phyloP scores from a whole-genome alignment of 2,113 vertebrate species.

The Centrocercus urophasianus region DNA sequence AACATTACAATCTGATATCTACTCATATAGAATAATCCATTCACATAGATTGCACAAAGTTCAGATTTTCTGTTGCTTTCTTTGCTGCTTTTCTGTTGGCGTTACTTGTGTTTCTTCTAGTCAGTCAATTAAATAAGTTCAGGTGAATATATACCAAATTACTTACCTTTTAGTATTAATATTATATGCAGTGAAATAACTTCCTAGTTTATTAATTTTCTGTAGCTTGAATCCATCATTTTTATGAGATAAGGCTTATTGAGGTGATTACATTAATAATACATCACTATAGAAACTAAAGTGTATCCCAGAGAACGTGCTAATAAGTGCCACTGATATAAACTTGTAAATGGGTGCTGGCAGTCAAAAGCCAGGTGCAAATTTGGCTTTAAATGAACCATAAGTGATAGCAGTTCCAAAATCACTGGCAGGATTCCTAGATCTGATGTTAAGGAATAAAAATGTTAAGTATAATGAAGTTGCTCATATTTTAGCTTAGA shows the following conservation, averaged over 20 bases:
- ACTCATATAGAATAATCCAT: neutral
- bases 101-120: neutral
- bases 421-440: slow-evolving; percentile 50
- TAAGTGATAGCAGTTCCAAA: slow-evolving; percentile 17
- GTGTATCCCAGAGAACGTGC: slow-evolving; percentile 56
- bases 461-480: slow-evolving; percentile 27
- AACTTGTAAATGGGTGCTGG: slow-evolving; percentile 69
- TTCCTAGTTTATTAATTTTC: slow-evolving; percentile 46
- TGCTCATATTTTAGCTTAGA: slow-evolving; percentile 24
- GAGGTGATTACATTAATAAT: slow-evolving; percentile 82
- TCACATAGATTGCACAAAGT: neutral
- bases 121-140: slow-evolving; percentile 40
- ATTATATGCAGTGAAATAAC: slow-evolving; percentile 33
- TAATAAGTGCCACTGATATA: slow-evolving; percentile 79
- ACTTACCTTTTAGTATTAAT: slow-evolving; percentile 65
- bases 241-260: slow-evolving; percentile 21
- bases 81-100: slow-evolving; percentile 8
- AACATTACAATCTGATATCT: neutral
- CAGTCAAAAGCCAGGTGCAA: slow-evolving; percentile 72
- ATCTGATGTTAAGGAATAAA: slow-evolving; percentile 2
- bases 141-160: slow-evolving; percentile 42
- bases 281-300: slow-evolving; percentile 75
- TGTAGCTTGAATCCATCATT: slow-evolving; percentile 31
- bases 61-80: neutral
- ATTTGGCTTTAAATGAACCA: slow-evolving; percentile 61